Base-by-base conservation (phyloP, 2,888 invertebrate genomes). In the Hirtodrosophila cameraria region DNA sequence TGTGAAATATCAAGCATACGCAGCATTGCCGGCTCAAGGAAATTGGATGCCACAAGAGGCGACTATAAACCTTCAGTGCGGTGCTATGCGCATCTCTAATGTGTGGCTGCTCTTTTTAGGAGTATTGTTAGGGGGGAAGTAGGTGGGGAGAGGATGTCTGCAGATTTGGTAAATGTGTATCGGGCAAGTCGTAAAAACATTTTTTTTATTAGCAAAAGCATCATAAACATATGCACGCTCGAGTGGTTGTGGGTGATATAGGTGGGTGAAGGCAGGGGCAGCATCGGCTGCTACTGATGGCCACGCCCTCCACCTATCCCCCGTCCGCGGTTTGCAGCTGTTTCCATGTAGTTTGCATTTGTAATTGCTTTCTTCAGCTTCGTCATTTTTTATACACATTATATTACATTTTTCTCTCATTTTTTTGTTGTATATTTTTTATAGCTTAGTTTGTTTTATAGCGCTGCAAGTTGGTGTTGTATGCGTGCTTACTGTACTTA, bases 331-430 rank as follows among this genome's bases (percentile, higher is more conserved):
- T 20, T 45, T 39, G 41, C 78, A 76, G 78, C 74, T 78, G 78
- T 63, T 79, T n/a, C 74, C 80, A 53, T 58, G 68, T 76, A 79
- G 83, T 83, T 79, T 74, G 74, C 67, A 76, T 77, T 77, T 83
- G 83, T 83, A 79, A 79, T 79, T 79, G 80, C 83, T 83, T 79
- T 76, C 59, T 28, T 42, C 54, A 60, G 30, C 39, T 60, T 50
- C 50, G 36, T 58, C 45, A 9, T 50, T 54, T 43, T 54, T 45
- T 35, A 46, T 42, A 39, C n/a, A n/a, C n/a, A n/a, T n/a, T n/a
- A n/a, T n/a, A n/a, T n/a, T n/a, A n/a, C n/a, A n/a, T n/a, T n/a
- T n/a, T 30, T 52, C 20, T 50, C 38, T 41, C 45, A 5, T 39
- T 18, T 46, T 35, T 41, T 9, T n/a, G 9, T 53, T 30, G 59